Evolutionary conservation across 2,797 vertebrate genomes (phyloP).

Genomic region (Pelodytes ibericus): DNA sequence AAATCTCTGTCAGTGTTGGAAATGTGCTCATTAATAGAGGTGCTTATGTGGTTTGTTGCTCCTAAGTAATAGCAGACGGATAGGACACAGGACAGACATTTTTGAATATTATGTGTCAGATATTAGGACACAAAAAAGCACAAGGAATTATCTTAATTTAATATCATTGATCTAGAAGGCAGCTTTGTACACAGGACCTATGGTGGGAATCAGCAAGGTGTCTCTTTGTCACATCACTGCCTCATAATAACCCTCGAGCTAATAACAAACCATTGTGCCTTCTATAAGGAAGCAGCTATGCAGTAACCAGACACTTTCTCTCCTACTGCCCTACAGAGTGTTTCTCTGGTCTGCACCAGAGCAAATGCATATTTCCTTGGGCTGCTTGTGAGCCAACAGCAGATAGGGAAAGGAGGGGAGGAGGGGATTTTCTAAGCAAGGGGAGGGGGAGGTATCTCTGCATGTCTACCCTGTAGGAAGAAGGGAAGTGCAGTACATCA

Average conservation of each 20-base stretch:
- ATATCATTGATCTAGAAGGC: not conserved
- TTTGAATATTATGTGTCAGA: too few relatives aligned
- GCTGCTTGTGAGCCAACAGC: conserved; percentile 1
- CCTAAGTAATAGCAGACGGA: too few relatives aligned
- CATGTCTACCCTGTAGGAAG: conserved; percentile 14
- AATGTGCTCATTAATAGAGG: too few relatives aligned
- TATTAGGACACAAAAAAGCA: too few relatives aligned
- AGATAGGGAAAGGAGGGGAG: not conserved
- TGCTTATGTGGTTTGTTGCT: too few relatives aligned
- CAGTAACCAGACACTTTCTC: conserved; percentile 29
- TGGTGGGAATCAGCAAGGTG: not conserved
- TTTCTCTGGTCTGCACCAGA: conserved; percentile 4
- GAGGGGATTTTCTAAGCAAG: not conserved
- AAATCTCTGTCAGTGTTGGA: too few relatives aligned
- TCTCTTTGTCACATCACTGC: conserved; percentile 8
- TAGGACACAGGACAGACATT: too few relatives aligned
- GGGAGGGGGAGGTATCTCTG: not conserved
- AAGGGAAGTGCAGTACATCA: conserved; percentile 4
- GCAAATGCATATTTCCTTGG: not conserved
- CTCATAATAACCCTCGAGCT: conserved; percentile 11
- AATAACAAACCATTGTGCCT: conserved; percentile 24
- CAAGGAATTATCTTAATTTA: too few relatives aligned
- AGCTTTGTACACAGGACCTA: not conserved
- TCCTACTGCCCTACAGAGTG: not conserved
- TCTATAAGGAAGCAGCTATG: conserved; percentile 7